A percentile compares a stretch with the other conserved stretches of the same genome.
Conservation (phyloP, 64 coral and sea anemone genomes). For the Montipora cactus region DNA sequence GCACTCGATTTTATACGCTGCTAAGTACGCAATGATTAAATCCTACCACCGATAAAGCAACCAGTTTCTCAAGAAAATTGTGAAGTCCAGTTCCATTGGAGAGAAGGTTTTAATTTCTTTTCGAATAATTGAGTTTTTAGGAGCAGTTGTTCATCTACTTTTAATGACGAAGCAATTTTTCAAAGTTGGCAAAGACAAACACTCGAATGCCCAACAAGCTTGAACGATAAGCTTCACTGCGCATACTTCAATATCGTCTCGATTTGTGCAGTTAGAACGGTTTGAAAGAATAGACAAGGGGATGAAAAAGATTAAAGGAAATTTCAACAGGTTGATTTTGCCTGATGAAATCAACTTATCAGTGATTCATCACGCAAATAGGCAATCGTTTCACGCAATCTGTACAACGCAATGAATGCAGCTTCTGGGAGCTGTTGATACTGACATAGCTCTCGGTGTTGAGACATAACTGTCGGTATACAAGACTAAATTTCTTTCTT, state of each 20-base stretch:
- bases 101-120: neutral
- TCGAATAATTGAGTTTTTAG: neutral
- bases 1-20: conserved; percentile 18
- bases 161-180: conserved; percentile 21
- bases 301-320: neutral
- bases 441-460: neutral
- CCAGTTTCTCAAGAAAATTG: neutral
- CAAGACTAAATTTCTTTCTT: neutral
- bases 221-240: neutral
- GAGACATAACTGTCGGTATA: neutral
- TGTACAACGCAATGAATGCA: neutral
- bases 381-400: neutral
- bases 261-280: neutral
- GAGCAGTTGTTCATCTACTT: neutral
- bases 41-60: neutral
- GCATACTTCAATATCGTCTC: conserved; percentile 8
- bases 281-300: neutral
- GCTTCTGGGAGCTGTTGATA: neutral
- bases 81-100: neutral
- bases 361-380: conserved; percentile 11
- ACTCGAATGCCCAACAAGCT: neutral
- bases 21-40: neutral
- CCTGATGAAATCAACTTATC: neutral
- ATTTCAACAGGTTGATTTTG: neutral
- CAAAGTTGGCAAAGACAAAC: neutral